Percentiles rank a stretch among this genome's conserved stretches.
phyloP scores from a whole-genome alignment of 2,113 vertebrate genomes.

The Anoplopoma fimbria region DNA sequence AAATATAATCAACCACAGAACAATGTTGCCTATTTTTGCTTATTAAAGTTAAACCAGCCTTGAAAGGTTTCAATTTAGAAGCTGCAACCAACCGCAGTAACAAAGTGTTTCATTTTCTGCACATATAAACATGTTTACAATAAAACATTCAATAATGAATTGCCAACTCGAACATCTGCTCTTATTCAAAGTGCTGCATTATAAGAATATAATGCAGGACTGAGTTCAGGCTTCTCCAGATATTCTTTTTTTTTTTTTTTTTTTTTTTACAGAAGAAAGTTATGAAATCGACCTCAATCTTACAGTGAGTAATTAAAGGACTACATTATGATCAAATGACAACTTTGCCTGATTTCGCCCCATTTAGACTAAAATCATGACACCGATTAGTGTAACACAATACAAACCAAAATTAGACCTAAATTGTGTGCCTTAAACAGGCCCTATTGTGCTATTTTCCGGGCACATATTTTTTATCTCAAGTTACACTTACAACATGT shows the following conservation, averaged over 20 bases:
- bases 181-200: conserved; percentile 43
- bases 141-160: conserved; percentile 46
- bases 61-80: conserved; percentile 49
- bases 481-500: too few species aligned
- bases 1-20: conserved; percentile 41
- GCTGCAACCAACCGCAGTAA: conserved; percentile 41
- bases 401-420: background rate
- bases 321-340: conserved; percentile 16
- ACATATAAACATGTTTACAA: conserved; percentile 62
- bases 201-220: conserved; percentile 50
- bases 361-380: conserved; percentile 17
- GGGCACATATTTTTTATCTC: too few species aligned
- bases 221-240: conserved; percentile 30
- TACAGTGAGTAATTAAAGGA: conserved; percentile 24
- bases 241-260: conserved; percentile 56
- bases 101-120: conserved; percentile 76
- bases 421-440: conserved; percentile 21
- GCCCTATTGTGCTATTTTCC: too few species aligned
- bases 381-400: background rate
- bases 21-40: conserved; percentile 45
- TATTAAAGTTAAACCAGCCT: conserved; percentile 54
- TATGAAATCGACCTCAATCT: conserved; percentile 22
- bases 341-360: background rate
- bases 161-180: conserved; percentile 59
- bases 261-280: conserved; percentile 42